Evolutionary conservation across 2,888 invertebrate species (phyloP), one percentile per base, ranked within the genome.

Genomic region (Sarcophaga subvicina): DNA sequence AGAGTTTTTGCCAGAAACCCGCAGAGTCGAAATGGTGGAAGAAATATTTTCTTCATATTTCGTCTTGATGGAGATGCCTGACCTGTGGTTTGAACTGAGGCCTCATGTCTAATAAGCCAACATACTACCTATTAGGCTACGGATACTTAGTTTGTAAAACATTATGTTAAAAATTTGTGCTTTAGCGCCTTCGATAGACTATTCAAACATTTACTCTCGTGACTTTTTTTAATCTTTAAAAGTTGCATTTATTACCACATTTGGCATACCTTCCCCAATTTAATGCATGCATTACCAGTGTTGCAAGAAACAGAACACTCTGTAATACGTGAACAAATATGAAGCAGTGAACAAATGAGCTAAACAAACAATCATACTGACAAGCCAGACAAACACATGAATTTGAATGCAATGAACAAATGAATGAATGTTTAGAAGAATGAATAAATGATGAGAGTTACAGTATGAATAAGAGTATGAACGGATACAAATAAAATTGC

Each of bases 371-470:
- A 12, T 17, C 12, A 54, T 11, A 75, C 60, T 22, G 54, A n/a
- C 37, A 54, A 4, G 54, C 3, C 54, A 62, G 62, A 62, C 22
- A n/a, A 22, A 62, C 22, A 22, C 6, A 37, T 37, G 37, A 37
- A 37, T 22, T 22, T 62, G 10, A 22, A 54, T 14, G 17, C 17
- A 63, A 37, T 22, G 54, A 54, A 70, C 69, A 27, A 69, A 75
- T 76, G 75, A 63, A 37, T 8, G 37, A 37, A 37, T 81, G 63
- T 14, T 37, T 37, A 37, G 10, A 37, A 59, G 17, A 62, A 27
- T 20, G 54, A 54, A 63, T 75, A 22, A 69, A 75, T 76, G 75
- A 62, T 81, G 63, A n/a, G 5, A 11, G 62, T 8, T 54, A 4
- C 17, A 12, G 4, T 25, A 73, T 20, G 37, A 62, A 66, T 22